Base-by-base conservation (phyloP, 2,888 invertebrate genomes). In the Troides helena region DNA sequence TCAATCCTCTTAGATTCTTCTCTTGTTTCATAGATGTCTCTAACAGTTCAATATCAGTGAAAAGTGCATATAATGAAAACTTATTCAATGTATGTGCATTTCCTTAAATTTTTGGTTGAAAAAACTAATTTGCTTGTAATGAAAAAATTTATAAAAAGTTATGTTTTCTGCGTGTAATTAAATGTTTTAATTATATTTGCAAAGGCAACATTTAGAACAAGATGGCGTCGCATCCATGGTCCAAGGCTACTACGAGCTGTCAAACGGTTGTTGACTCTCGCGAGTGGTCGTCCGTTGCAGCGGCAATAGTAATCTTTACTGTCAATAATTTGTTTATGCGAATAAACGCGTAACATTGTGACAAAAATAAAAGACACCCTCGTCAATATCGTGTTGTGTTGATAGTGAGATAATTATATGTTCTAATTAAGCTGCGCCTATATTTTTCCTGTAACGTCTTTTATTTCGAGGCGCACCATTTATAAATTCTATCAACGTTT, bases 191-290 rank as follows among this genome's bases (percentile, higher is more conserved):
- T 59, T 59, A 59, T 1, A 59, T 23, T 30, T 25, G 4, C 21
- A 14, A 53, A n/a, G 78, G 81, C 75, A 81, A 77, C 72, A 72
- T 67, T 56, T 21, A 18, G 43, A 12, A 23, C 62, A 82, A 80
- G 74, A 86, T 85, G 85, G 87, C 85, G 84, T 79, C 79, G 78
- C 81, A 74, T 80, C 77, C 73, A 74, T 73, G 65, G 73, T 67
- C 74, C 73, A 72, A 74, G 74, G 72, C 72, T 72, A 62, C 68
- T 71, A 68, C 74, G 74, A 77, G 62, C 81, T 86, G 90, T 90
- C 90, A 90, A 89, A 84, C 89, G 90, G 89, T 89, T 90, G 88
- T 90, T 90, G 90, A 90, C 90, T 89, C 80, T 78, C 78, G 76
- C 61, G 79, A 78, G 77, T 81, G 70, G 63, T 58, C 43, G 66